Conservation (phyloP, 2,113 vertebrate genomes). For the Axis porcinus region DNA sequence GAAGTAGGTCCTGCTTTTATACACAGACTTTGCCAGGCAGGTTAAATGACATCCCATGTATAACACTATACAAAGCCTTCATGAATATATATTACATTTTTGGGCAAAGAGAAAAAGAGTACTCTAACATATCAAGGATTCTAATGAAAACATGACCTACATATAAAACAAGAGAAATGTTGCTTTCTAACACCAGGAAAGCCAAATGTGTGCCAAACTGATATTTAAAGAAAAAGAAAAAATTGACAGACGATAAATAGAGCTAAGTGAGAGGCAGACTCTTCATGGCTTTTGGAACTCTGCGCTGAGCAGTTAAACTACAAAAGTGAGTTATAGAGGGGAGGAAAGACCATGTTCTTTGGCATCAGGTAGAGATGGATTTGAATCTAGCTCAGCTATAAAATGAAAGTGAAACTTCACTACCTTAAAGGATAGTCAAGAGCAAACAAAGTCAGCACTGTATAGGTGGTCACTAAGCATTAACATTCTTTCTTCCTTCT, state of each 20-base stretch:
- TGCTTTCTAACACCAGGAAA: conserved; percentile 16
- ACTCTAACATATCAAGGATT: conserved; percentile 6
- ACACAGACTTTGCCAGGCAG: background rate
- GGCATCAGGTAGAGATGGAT: background rate
- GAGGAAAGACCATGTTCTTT: background rate
- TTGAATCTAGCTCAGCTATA: background rate
- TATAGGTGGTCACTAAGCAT: background rate
- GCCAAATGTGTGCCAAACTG: background rate
- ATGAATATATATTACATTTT: conserved; percentile 43
- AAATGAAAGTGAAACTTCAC: background rate
- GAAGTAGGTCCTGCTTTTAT: background rate
- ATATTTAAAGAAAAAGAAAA: background rate
- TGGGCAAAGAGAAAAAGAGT: background rate
- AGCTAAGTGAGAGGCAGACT: background rate
- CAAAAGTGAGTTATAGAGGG: background rate
- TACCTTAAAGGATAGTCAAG: background rate
- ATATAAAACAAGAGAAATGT: conserved; percentile 21
- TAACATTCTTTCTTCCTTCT: background rate
- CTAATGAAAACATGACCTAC: background rate
- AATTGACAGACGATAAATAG: background rate
- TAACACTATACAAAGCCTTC: conserved; percentile 3
- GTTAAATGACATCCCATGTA: background rate
- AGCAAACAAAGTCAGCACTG: background rate
- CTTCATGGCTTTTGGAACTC: background rate
- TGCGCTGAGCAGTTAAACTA: background rate